These are phyloP conservation scores for Melanotaenia boesemani DNA, from an alignment of 2,797 vertebrate genomes.

Conservation along the genomic window DNA sequence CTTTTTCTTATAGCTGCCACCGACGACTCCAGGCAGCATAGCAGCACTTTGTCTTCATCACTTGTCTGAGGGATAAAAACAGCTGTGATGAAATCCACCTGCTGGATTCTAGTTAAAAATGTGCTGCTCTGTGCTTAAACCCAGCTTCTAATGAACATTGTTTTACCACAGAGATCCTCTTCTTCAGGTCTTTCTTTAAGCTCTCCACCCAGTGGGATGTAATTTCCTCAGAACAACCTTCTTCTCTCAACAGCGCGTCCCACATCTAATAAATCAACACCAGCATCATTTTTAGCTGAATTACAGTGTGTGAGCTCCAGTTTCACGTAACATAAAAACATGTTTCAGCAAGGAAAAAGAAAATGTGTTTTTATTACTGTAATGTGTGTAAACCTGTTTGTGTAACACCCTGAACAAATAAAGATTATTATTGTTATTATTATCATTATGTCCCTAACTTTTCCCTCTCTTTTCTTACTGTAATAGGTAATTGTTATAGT, in stretches of 20 bases:
- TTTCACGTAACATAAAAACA: too few relatives aligned
- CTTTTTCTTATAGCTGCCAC: constrained; percentile 23
- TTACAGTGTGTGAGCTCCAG: not conserved
- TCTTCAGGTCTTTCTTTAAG: constrained; percentile 67
- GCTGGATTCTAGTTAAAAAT: not conserved
- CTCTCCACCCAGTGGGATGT: constrained; percentile 59
- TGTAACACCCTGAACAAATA: too few relatives aligned
- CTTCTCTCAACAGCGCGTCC: constrained; percentile 72
- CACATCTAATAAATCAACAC: constrained; percentile 71
- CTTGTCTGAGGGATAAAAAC: constrained; percentile 48
- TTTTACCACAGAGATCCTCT: constrained; percentile 73
- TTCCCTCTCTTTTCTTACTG: too few relatives aligned
- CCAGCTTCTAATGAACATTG: too few relatives aligned
- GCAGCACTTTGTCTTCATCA: constrained; percentile 54
- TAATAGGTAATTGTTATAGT: too few relatives aligned
- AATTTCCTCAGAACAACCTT: constrained; percentile 62
- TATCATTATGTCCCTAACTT: too few relatives aligned
- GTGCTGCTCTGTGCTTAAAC: not conserved
- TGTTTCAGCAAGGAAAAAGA: too few relatives aligned
- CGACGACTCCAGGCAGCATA: constrained; percentile 53
- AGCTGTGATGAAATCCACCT: not conserved
- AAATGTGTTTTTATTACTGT: too few relatives aligned
- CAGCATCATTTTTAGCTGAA: not conserved
- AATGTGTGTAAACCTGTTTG: too few relatives aligned
- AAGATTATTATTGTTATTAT: too few relatives aligned